These are phyloP conservation scores for Solen grandis DNA, from an alignment of 1,140 invertebrate genomes.

Conservation along the genomic window DNA sequence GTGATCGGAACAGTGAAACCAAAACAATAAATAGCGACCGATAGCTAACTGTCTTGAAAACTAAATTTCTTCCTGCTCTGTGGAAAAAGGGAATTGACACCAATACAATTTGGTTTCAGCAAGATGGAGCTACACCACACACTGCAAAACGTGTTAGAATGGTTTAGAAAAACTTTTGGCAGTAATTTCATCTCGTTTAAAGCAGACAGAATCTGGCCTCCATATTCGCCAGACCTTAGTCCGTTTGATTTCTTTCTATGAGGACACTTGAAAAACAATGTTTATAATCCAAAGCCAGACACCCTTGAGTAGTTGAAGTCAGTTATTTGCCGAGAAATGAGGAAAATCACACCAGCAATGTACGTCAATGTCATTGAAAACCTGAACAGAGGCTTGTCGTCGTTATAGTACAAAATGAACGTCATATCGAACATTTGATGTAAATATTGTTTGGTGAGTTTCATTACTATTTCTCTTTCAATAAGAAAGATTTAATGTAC, in stretches of 20 bases:
- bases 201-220: neutral
- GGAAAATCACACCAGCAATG: neutral
- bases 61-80: constrained; percentile 2
- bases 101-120: neutral
- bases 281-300: neutral
- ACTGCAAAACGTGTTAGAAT: neutral
- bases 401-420: neutral
- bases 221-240: constrained; percentile 18
- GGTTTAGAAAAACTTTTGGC: neutral
- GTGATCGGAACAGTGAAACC: constrained; percentile 13
- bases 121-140: constrained; percentile 12
- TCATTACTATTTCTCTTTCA: too few species aligned
- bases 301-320: neutral
- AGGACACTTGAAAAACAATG: neutral
- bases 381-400: neutral
- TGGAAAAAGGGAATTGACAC: neutral
- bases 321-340: neutral
- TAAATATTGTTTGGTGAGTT: too few species aligned
- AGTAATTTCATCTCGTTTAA: neutral
- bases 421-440: neutral
- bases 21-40: neutral
- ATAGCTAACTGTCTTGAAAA: neutral
- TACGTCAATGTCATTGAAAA: neutral
- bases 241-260: neutral
- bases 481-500: too few species aligned